Evolutionary conservation across 2,888 invertebrate genomes (phyloP), one percentile per base, ranked within the genome.

Genomic region (Heliconius charithonia): DNA sequence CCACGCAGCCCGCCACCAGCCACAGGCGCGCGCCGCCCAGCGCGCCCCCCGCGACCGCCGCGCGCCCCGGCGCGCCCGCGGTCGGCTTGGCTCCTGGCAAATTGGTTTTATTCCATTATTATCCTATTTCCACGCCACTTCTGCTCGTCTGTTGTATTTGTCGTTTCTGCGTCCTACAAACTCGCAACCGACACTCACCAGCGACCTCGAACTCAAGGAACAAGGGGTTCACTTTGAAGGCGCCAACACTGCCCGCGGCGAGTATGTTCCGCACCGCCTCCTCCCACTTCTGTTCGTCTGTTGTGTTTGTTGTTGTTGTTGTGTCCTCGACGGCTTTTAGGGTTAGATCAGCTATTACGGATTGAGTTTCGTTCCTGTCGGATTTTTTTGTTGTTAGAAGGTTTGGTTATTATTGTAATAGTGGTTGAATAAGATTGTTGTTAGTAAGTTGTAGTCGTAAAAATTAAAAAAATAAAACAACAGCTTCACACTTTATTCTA

Each of bases 1-100:
- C 96, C 78, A 98, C 97, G 84, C 98, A 97, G 12, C 97, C 98
- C 80, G 97, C 94, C 66, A 98, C 97, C 81, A 97, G 97, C 95
- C 97, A 98, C 80, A 98, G 93, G 87, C 98, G 97, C 22, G 25
- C 10, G 86, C 96, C 96, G 72, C 96, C 92, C 96, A 97, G 95
- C 95, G 97, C 25, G 9, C 45, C 25, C 19, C 10, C 66, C 32
- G 32, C 13, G 19, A 3, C 66, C 32, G 32, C 13, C 19, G 22
- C n/a, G 32, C 67, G 22, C 12, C n/a, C 19, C 6, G n/a, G 22
- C 59, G 10, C 59, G 29, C 29, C 29, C 29, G 29, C 29, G 3
- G 10, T 12, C 10, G 59, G n/a, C 22, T n/a, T n/a, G n/a, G n/a
- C 59, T 3, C 59, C 59, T 59, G 59, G 7, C 45, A 16, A 45